phyloP scores from a whole-genome alignment of 2,113 vertebrate species.

The Oceanites oceanicus region DNA sequence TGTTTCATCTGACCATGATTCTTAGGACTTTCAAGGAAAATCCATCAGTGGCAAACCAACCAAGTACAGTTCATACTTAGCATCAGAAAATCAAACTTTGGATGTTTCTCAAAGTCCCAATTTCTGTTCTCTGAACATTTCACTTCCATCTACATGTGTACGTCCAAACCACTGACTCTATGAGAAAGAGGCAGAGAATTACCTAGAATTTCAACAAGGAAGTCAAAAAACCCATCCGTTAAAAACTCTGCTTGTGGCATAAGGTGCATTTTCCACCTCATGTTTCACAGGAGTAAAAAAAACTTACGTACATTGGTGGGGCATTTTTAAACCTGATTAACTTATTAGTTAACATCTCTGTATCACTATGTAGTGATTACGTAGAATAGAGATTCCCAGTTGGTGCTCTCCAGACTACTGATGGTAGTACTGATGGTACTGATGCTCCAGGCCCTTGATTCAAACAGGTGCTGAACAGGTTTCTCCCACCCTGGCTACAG shows the following conservation, averaged over 20 bases:
- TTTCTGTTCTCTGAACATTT: not conserved
- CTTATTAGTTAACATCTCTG: not conserved
- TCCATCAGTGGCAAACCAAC: not conserved
- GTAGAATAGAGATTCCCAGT: not conserved
- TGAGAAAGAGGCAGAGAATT: not conserved
- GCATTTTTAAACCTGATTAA: not conserved
- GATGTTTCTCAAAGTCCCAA: not conserved
- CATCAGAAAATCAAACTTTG: not conserved
- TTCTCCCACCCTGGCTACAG: not conserved
- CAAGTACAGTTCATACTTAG: not conserved
- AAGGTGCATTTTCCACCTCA: not conserved
- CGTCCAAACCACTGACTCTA: not conserved
- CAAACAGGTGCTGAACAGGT: not conserved
- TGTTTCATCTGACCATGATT: conserved; percentile 26
- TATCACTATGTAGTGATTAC: too few relatives aligned
- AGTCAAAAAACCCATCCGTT: not conserved
- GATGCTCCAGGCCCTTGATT: not conserved
- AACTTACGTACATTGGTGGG: not conserved
- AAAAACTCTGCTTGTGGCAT: not conserved
- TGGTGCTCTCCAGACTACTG: not conserved
- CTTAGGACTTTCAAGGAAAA: not conserved
- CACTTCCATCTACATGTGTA: not conserved
- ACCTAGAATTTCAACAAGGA: not conserved
- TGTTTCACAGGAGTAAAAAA: not conserved
- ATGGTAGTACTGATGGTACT: too few relatives aligned